Evolutionary conservation across 1,140 invertebrate species (phyloP), one percentile per base, ranked within the genome.

Genomic region (Platorchestia sp.): DNA sequence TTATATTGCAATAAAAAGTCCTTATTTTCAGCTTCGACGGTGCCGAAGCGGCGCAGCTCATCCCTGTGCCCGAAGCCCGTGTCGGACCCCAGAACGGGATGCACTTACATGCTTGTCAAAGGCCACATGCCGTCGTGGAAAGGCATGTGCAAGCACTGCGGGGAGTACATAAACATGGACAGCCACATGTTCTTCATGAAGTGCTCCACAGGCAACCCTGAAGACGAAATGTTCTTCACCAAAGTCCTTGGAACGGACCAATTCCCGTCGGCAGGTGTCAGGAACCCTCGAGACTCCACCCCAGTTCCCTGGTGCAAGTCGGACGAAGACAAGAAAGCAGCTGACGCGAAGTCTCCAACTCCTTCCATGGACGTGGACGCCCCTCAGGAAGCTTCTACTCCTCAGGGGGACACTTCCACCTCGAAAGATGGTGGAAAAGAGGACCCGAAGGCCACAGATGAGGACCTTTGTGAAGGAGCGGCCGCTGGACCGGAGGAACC

Each of bases 101-200:
- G n/a, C 87, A 89, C 87, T 14, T 44, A 89, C 43, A 89, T 89
- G 87, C 41, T 89, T 5, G 87, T 89, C 43, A 89, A 89, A 36
- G 87, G 87, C 5, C 87, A 89, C 87, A 42, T 89, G 87, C 87
- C 87, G 14, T 89, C 87, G 14, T 42, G 41, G 87, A 89, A 89
- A 14, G 87, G 87, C n/a, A 89, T 42, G 43, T 89, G 87, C 87
- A 41, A 89, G 87, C 87, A 89, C 87, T 89, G 87, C 27, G n/a
- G 41, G 10, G 87, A 89, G 87, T 89, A 14, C 87, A 89, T 89
- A 42, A 89, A 44, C 43, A 89, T 89, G 87, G 87, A 89, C 43
- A 89, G 41, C 41, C 87, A 89, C 87, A 89, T 42, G n/a, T 89
- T 89, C 87, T 89, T 89, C 87, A 89, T 89, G 87, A 89, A 89